phyloP scores from a whole-genome alignment of 2,888 invertebrate species.

The Melolontha melolontha region DNA sequence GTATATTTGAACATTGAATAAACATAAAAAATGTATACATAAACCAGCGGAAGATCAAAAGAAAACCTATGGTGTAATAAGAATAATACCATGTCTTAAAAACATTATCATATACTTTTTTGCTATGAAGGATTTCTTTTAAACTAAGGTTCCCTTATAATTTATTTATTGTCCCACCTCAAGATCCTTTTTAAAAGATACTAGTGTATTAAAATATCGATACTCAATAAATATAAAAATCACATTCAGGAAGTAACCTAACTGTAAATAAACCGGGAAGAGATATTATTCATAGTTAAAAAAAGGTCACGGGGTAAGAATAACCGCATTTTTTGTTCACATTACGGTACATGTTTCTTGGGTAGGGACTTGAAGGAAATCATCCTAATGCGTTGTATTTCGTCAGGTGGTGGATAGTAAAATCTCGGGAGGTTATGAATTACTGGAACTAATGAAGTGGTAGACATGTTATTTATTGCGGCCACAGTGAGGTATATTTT shows the following conservation, averaged over 20 bases:
- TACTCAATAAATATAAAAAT: constrained; percentile 16
- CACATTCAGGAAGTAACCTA: constrained; percentile 38
- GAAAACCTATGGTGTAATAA: background rate
- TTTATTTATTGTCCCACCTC: constrained; percentile 17
- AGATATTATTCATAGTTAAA: constrained; percentile 44
- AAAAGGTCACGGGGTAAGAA: constrained; percentile 50
- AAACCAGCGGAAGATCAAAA: constrained; percentile 15
- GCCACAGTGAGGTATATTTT: constrained; percentile 27
- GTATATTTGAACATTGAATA: no score
- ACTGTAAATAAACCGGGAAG: constrained; percentile 47
- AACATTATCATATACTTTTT: constrained; percentile 34
- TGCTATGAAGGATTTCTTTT: constrained; percentile 19
- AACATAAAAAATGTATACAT: background rate
- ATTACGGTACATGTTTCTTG: constrained; percentile 46
- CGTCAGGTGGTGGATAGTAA: constrained; percentile 51
- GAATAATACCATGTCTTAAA: constrained; percentile 19
- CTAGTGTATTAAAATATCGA: constrained; percentile 5
- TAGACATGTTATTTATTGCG: constrained; percentile 46
- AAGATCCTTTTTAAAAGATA: constrained; percentile 12
- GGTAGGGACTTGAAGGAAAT: no score
- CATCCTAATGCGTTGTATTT: constrained; percentile 12
- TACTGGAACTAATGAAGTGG: constrained; percentile 50
- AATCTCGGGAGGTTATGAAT: constrained; percentile 45
- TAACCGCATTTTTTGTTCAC: constrained; percentile 47
- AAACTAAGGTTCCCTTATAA: constrained; percentile 21